phyloP scores from a whole-genome alignment of 2,113 vertebrate genomes.

The mouse (Mus musculus) region DNA sequence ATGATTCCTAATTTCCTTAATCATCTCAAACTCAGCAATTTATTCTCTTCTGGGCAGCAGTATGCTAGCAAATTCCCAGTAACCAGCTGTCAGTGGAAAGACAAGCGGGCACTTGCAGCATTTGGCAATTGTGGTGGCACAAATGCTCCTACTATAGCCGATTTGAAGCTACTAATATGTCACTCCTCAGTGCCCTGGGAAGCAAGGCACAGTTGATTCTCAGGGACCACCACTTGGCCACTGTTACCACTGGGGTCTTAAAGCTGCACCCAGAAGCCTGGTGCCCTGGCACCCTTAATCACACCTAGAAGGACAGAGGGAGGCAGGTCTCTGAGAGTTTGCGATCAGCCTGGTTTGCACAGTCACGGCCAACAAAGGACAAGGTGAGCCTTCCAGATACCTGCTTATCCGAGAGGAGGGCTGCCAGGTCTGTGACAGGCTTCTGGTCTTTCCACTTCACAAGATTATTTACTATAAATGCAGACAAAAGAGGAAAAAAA shows the following conservation, averaged over 20 bases:
- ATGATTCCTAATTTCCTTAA: not conserved
- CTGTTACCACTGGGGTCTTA: not conserved
- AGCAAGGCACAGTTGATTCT: not conserved
- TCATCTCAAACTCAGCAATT: conserved; percentile 20
- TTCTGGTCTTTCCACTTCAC: not conserved
- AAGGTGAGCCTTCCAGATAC: not conserved
- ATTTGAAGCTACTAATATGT: not conserved
- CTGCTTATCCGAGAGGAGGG: not conserved
- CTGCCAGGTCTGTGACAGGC: not conserved
- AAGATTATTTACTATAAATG: not conserved
- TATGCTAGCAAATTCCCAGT: not conserved
- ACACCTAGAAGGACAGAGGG: not conserved
- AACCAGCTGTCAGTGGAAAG: not conserved
- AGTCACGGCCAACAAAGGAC: not conserved
- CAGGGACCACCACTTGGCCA: not conserved
- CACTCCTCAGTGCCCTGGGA: not conserved
- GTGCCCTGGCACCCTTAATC: not conserved
- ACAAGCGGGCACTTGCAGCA: not conserved
- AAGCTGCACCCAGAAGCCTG: not conserved
- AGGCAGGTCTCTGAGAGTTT: not conserved
- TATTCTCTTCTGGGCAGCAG: not conserved
- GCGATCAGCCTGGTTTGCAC: not conserved
- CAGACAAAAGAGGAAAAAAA: not conserved
- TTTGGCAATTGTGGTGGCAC: conserved; percentile 8
- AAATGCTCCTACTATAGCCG: not conserved